Conservation (phyloP, 2,888 invertebrate species). For the Leptopterna dolabrata region DNA sequence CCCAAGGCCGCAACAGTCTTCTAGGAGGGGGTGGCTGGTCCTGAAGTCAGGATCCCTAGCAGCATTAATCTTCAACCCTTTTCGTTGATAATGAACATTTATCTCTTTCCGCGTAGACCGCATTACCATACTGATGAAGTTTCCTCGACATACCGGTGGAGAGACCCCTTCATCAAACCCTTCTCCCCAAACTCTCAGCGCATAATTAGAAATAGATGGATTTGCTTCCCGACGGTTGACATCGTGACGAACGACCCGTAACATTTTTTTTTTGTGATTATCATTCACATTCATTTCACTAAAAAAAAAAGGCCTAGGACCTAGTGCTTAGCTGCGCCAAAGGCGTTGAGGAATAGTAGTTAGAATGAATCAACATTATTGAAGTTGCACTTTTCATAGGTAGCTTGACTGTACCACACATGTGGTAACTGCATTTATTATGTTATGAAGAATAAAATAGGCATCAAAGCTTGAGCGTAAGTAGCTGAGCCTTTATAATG, state of each 20-base stretch:
- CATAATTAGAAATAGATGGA: constrained; percentile 39
- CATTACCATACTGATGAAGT: constrained; percentile 56
- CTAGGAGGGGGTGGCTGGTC: neutral
- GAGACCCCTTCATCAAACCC: constrained; percentile 18
- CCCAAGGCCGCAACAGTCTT: neutral
- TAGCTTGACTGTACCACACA: too few relatives aligned
- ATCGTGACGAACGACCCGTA: constrained; percentile 10
- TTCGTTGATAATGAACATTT: constrained; percentile 51
- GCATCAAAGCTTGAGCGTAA: too few relatives aligned
- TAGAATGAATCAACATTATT: too few relatives aligned
- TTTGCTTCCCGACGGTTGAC: neutral
- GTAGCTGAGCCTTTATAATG: too few relatives aligned
- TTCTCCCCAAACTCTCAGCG: neutral
- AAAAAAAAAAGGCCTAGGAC: too few relatives aligned
- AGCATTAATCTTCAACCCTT: constrained; percentile 51
- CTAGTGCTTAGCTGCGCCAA: too few relatives aligned
- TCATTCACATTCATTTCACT: too few relatives aligned
- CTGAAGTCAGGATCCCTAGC: neutral
- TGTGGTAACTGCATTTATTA: too few relatives aligned
- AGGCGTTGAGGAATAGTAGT: too few relatives aligned
- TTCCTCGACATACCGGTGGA: constrained; percentile 16
- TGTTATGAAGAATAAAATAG: too few relatives aligned
- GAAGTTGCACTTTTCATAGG: too few relatives aligned
- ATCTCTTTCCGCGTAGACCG: constrained; percentile 34
- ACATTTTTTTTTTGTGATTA: neutral